These are phyloP conservation scores for Globia sparganii DNA, from an alignment of 2,888 invertebrate species.

Conservation along the genomic window DNA sequence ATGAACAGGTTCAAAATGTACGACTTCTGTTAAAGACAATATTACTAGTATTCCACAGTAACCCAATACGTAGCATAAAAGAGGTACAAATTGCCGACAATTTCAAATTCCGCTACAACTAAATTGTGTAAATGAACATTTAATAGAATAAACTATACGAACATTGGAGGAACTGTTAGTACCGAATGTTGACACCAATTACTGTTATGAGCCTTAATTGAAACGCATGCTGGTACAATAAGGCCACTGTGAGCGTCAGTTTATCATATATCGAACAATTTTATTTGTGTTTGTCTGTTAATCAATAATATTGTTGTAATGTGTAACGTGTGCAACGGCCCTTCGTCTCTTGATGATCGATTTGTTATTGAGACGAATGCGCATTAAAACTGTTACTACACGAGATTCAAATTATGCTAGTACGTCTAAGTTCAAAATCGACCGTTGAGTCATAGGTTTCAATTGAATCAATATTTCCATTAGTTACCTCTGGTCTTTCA, in stretches of 20 bases:
- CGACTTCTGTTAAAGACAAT: background rate
- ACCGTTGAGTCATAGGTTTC: background rate
- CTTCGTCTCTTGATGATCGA: slow-evolving; percentile 52
- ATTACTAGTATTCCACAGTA: background rate
- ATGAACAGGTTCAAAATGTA: background rate
- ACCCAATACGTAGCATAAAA: slow-evolving; percentile 12
- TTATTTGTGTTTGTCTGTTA: slow-evolving; percentile 71
- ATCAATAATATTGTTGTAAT: slow-evolving; percentile 67
- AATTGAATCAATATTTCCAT: slow-evolving; percentile 5
- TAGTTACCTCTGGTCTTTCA: background rate
- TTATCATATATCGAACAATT: slow-evolving; percentile 69
- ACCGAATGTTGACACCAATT: slow-evolving; percentile 79
- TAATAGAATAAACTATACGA: slow-evolving; percentile 61
- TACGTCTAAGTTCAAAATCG: slow-evolving; percentile 9
- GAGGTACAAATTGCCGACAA: slow-evolving; percentile 28
- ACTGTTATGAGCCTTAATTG: slow-evolving; percentile 86
- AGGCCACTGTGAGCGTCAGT: slow-evolving; percentile 66
- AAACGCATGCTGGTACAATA: slow-evolving; percentile 81
- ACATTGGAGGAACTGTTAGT: slow-evolving; percentile 51
- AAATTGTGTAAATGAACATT: slow-evolving; percentile 62
- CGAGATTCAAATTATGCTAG: background rate
- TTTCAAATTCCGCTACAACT: slow-evolving; percentile 51
- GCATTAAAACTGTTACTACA: slow-evolving; percentile 17
- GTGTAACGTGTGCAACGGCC: slow-evolving; percentile 58
- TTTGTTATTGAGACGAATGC: slow-evolving; percentile 53